Base-by-base conservation (phyloP, 1,140 invertebrate genomes). In the Macrosteles quadrilineatus region DNA sequence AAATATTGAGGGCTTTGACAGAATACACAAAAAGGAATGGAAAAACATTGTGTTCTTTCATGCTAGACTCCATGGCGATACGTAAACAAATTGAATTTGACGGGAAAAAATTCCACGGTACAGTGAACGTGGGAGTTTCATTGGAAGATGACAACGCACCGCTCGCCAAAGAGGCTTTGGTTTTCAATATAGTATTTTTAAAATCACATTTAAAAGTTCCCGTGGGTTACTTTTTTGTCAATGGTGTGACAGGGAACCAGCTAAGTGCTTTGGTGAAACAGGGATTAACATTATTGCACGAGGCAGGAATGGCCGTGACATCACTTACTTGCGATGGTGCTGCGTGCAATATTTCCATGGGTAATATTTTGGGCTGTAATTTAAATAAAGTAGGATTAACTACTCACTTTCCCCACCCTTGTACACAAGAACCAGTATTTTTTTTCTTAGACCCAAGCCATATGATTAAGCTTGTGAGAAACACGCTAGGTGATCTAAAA, bases 171-270 rank as follows among this genome's bases (percentile, higher is more conserved):
- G 72, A 77, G 72, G 77, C 75, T n/a, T 69, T 80, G 45, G 77
- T 79, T 45, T 78, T 78, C 66, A 73, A 79, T 74, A 57, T 78
- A 23, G 73, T 76, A 32, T 62, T 67, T 25, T 43, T 80, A 1
- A 80, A 80, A 68, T 71, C 64, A 12, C 21, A 40, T 12, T 80
- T 77, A 73, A 80, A 79, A 70, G 69, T 80, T 65, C 78, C 79
- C 30, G 30, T 80, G 29, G 78, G 73, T 17, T 79, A 80, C 75
- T 79, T 78, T 59, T 76, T 78, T 75, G 43, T 45, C 23, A 73
- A 75, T 68, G 73, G 73, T 23, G 27, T 65, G 12, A 75, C 72
- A 32, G 47, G 9, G 30, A 74, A 68, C 59, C 50, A 68, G 45
- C 23, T 59, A 19, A 71, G 36, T 31, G 57, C 45, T 12, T 30